phyloP scores from a whole-genome alignment of 2,113 vertebrate species.

The Noturus placidus region DNA sequence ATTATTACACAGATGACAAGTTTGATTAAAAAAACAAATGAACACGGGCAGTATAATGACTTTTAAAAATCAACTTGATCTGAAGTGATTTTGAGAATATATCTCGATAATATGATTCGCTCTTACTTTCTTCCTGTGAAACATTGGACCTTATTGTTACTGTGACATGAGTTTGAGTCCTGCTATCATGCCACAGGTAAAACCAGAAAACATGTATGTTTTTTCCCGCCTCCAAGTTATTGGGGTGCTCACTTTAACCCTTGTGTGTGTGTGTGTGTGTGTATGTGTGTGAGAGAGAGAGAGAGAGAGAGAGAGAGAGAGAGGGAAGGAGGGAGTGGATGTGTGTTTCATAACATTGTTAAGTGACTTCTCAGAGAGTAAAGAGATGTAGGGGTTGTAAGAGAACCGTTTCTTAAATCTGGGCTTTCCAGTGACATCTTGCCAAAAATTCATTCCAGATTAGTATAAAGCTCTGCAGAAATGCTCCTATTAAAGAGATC shows the following conservation, averaged over 20 bases:
- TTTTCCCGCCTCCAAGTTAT: background rate
- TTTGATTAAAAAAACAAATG: background rate
- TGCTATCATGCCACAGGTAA: background rate
- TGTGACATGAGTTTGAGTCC: background rate
- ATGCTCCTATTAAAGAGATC: background rate
- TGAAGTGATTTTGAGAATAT: background rate
- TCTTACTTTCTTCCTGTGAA: background rate
- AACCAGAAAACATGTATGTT: background rate
- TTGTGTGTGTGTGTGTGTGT: background rate
- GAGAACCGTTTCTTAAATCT: background rate
- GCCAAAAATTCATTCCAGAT: background rate
- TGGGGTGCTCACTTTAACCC: background rate
- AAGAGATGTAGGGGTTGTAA: background rate
- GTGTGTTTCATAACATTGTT: background rate
- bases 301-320: too few species aligned
- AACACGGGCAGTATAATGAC: background rate
- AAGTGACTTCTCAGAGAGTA: slow-evolving; percentile 8
- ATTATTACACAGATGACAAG: background rate
- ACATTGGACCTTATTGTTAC: background rate
- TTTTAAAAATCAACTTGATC: background rate
- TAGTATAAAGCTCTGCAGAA: background rate
- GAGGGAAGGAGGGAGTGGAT: too few species aligned
- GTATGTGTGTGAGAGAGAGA: too few species aligned
- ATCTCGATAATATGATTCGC: background rate
- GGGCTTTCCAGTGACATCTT: background rate